These are phyloP conservation scores for Seriola rivoliana DNA, from an alignment of 2,113 vertebrate genomes.

Conservation along the genomic window DNA sequence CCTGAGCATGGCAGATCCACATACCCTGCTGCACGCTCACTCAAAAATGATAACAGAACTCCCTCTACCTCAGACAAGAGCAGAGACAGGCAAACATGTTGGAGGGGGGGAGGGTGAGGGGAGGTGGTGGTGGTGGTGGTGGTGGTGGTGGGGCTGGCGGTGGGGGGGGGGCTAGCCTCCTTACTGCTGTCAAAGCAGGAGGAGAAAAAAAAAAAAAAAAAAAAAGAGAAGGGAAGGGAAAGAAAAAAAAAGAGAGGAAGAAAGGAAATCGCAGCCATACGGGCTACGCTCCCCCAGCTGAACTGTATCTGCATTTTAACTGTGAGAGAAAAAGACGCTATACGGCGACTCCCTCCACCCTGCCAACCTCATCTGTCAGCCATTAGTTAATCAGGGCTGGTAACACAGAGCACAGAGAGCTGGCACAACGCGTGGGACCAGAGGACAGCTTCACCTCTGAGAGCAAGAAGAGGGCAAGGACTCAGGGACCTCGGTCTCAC, in stretches of 20 bases:
- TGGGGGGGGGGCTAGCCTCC: conserved; percentile 62
- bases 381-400: conserved; percentile 70
- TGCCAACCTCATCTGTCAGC: conserved; percentile 73
- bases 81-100: conserved; percentile 67
- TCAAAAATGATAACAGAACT: conserved; percentile 67
- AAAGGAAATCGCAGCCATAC: conserved; percentile 81
- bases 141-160: not conserved
- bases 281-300: conserved; percentile 58
- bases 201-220: conserved; percentile 38
- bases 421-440: conserved; percentile 48
- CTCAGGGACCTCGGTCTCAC: conserved; percentile 55
- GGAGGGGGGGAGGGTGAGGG: conserved; percentile 11
- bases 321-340: conserved; percentile 60
- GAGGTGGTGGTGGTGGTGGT: too few relatives aligned
- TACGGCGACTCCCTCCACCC: conserved; percentile 62
- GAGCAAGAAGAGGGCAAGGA: conserved; percentile 62
- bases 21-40: conserved; percentile 44
- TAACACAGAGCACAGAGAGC: conserved; percentile 58
- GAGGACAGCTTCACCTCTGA: conserved; percentile 60
- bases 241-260: conserved; percentile 61
- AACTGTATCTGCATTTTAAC: conserved; percentile 59
- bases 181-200: conserved; percentile 71
- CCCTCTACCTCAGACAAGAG: conserved; percentile 66
- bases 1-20: conserved; percentile 68
- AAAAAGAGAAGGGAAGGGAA: not conserved